Base-by-base conservation (phyloP, 2,888 invertebrate genomes). In the Trachelus iudaicus region DNA sequence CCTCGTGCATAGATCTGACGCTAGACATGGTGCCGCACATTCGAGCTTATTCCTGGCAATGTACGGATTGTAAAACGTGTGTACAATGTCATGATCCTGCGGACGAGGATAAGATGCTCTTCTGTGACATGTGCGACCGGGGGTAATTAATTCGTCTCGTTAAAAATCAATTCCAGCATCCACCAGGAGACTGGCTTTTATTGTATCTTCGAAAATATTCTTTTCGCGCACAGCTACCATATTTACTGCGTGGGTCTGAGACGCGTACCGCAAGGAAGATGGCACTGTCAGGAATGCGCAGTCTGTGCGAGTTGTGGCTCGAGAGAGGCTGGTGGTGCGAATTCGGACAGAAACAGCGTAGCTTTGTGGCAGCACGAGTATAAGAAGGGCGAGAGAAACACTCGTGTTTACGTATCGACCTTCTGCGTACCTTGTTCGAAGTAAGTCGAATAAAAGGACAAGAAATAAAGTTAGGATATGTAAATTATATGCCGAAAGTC, bases 61-160 rank as follows among this genome's bases (percentile, higher is more conserved):
- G 98, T 91, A 96, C 96, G 85, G 97, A 97, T 86, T 98, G 98
- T 92, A 98, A 98, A 93, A 95, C 95, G 75, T 98, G 98, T 92
- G 95, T 95, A 82, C 94, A 95, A 83, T 98, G 98, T 92, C 94
- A 94, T 85, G 95, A 95, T 90, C 95, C 96, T 68, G 95, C 95
- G 83, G 96, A 96, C 91, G 97, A 96, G 92, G 97, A 97, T 89
- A 96, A 97, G 92, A 97, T 98, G 97, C 94, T 98, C 88, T 98
- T 96, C 92, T 98, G 98, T 92, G 98, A 98, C 92, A 95, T 96
- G 88, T 98, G 98, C 92, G 98, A 98, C 92, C 94, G 98, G 89
- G 98, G 98, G 92, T 93, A 88, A 85, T n/a, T 34, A 37, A 69
- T 73, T 34, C 15, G 4, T 71, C 23, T 23, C 15, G 23, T 23